These are phyloP conservation scores for Sinocyclocheilus anophthalmus DNA, from an alignment of 2,113 vertebrate species.

Conservation along the genomic window DNA sequence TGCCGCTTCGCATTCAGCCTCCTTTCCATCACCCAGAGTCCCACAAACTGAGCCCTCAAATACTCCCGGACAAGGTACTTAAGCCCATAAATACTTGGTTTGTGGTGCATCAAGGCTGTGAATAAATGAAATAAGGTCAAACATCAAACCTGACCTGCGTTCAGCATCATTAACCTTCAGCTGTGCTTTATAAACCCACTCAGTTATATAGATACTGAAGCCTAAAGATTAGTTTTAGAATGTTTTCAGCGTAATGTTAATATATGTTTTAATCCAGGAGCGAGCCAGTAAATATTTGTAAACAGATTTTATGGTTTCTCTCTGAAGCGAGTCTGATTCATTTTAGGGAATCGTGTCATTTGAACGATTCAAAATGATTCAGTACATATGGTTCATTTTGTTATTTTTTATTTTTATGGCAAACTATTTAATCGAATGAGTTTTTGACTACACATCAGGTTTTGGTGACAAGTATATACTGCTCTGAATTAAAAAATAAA, in stretches of 20 bases:
- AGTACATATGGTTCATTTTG: background rate
- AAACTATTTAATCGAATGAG: background rate
- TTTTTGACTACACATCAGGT: background rate
- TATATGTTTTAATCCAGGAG: no score
- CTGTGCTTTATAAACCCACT: background rate
- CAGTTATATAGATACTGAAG: background rate
- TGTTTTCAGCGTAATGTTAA: no score
- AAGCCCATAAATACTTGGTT: background rate
- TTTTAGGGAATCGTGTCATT: no score
- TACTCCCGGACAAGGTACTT: slow-evolving; percentile 81
- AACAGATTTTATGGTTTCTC: no score
- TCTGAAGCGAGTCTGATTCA: background rate
- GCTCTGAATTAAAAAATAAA: background rate
- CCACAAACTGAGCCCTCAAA: slow-evolving; percentile 79
- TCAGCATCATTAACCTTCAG: background rate
- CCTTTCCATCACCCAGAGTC: slow-evolving; percentile 87
- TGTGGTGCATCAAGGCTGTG: background rate
- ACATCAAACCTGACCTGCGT: background rate
- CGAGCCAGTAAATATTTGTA: no score
- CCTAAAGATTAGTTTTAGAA: no score
- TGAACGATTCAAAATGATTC: no score
- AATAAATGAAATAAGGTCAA: background rate
- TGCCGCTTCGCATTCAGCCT: slow-evolving; percentile 79
- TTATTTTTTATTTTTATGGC: no score
- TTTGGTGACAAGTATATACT: background rate